A percentile compares a stretch with the other conserved stretches of the same genome.
Evolutionary conservation across 2,113 vertebrate species (phyloP).

Genomic region (Lophius piscatorius): DNA sequence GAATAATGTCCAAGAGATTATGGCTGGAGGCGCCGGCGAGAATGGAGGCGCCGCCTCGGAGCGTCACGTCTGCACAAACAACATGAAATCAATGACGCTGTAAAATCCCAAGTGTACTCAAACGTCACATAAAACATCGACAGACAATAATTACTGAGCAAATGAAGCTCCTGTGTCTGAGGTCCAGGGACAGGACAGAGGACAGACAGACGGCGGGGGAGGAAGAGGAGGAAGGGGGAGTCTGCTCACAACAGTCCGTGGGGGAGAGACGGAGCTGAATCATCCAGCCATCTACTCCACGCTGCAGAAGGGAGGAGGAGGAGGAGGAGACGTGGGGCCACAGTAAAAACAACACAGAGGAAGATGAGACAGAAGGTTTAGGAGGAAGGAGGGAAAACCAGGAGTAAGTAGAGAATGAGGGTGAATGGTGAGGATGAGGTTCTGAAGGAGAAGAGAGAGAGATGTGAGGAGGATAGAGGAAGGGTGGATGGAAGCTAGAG

Average conservation of each 20-base stretch:
- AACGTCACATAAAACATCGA: constrained; percentile 37
- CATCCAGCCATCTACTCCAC: constrained; percentile 56
- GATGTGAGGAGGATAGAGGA: constrained; percentile 3
- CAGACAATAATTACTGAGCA: constrained; percentile 26
- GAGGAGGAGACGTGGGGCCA: constrained; percentile 17
- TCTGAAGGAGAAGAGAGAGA: background rate
- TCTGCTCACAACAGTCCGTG: constrained; percentile 58
- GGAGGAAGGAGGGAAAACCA: constrained; percentile 7
- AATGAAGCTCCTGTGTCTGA: too few relatives aligned
- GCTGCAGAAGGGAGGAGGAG: constrained; percentile 52
- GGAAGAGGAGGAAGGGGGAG: constrained; percentile 21
- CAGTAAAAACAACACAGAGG: constrained; percentile 13
- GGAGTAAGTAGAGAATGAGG: constrained; percentile 23
- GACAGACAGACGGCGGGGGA: constrained; percentile 35
- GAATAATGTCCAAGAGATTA: constrained; percentile 31
- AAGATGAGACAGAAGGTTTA: constrained; percentile 19
- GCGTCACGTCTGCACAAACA: constrained; percentile 46
- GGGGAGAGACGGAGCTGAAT: constrained; percentile 51
- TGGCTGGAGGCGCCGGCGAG: constrained; percentile 22
- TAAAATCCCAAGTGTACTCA: constrained; percentile 45
- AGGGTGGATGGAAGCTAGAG: background rate
- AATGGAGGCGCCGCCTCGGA: constrained; percentile 39
- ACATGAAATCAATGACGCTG: constrained; percentile 45
- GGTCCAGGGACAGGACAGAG: too few relatives aligned
- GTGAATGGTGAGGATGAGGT: constrained; percentile 10